Conservation (phyloP, 2,888 invertebrate species). For the Steinernema hermaphroditum region DNA sequence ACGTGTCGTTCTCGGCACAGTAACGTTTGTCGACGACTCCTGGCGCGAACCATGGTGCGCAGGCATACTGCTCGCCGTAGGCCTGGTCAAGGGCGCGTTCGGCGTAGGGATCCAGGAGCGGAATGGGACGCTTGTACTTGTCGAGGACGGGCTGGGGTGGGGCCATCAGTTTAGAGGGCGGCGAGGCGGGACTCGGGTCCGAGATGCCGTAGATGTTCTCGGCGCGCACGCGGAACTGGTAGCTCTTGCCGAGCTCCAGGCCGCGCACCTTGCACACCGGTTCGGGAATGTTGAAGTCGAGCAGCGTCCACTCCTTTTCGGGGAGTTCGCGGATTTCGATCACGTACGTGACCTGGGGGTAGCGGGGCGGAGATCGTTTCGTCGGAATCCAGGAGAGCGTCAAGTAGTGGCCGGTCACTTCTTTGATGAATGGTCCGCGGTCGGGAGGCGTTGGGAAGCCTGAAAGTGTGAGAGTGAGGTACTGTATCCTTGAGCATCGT, state of each 20-base stretch:
- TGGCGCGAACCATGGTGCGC: conserved; percentile 76
- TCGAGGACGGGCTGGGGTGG: conserved; percentile 66
- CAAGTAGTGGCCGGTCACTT: conserved; percentile 85
- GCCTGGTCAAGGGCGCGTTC: conserved; percentile 59
- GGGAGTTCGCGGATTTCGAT: conserved; percentile 91
- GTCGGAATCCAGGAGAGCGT: conserved; percentile 92
- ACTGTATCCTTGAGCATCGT: conserved; percentile 24
- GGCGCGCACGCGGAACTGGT: conserved; percentile 90
- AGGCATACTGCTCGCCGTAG: conserved; percentile 66
- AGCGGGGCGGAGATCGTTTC: conserved; percentile 80
- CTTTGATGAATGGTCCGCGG: conserved; percentile 86
- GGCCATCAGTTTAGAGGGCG: conserved; percentile 65
- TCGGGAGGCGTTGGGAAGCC: conserved; percentile 85
- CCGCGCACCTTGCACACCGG: conserved; percentile 87
- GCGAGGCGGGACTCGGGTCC: conserved; percentile 88
- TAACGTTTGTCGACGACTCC: conserved; percentile 74
- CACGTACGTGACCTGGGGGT: conserved; percentile 86
- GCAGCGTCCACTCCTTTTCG: conserved; percentile 86
- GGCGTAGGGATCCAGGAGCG: conserved; percentile 65
- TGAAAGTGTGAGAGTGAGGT: conserved; percentile 35
- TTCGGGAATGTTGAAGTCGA: conserved; percentile 74
- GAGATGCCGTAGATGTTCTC: conserved; percentile 95
- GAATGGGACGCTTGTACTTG: conserved; percentile 64
- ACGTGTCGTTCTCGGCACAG: conserved; percentile 87
- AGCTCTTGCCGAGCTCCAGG: conserved; percentile 88